These are phyloP conservation scores for Tetragnatha montana DNA, from an alignment of 2,888 invertebrate genomes.

Conservation along the genomic window DNA sequence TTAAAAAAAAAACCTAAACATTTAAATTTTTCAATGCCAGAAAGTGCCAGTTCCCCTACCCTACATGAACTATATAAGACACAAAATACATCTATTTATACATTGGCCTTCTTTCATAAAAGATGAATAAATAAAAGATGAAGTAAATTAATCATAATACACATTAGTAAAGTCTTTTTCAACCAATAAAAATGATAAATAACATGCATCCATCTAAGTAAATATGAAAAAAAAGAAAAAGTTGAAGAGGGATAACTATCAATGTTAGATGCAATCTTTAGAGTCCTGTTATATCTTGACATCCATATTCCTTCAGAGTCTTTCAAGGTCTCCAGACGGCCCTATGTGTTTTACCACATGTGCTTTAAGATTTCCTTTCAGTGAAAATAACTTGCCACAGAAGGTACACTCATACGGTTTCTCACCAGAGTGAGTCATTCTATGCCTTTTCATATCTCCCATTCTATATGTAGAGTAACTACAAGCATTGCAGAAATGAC, in stretches of 20 bases:
- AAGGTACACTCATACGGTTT: not conserved
- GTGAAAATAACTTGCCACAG: not conserved
- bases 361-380: not conserved
- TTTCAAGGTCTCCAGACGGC: not conserved
- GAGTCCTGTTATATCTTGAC: not conserved
- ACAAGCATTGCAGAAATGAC: constrained; percentile 13
- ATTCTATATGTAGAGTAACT: not conserved
- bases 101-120: too few relatives aligned
- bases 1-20: too few relatives aligned
- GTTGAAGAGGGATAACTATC: not conserved
- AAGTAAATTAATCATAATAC: too few relatives aligned
- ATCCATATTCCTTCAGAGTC: not conserved
- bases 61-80: too few relatives aligned
- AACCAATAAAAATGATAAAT: not conserved
- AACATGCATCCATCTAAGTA: not conserved
- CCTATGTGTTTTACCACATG: not conserved
- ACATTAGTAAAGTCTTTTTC: not conserved
- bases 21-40: too few relatives aligned
- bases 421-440: not conserved
- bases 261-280: not conserved
- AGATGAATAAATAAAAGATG: too few relatives aligned
- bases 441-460: not conserved
- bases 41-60: too few relatives aligned
- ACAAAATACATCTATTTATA: too few relatives aligned
- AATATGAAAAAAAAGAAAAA: not conserved